Conservation (phyloP, 2,888 invertebrate species). For the Kuschelorhynchus macadamiae region DNA sequence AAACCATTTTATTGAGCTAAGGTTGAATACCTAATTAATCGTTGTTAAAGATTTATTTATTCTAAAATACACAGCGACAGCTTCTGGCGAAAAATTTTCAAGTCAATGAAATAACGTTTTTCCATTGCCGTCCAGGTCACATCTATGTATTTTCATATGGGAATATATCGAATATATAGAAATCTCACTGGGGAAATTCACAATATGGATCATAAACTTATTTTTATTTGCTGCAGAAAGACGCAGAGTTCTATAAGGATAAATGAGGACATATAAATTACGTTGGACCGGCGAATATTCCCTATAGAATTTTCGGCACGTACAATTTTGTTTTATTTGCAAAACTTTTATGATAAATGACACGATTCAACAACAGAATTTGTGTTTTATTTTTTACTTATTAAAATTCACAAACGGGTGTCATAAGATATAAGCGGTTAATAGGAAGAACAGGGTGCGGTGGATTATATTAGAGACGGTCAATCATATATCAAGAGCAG, state of each 20-base stretch:
- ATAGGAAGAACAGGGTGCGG: too few species aligned
- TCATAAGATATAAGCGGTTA: too few species aligned
- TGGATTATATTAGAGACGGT: too few species aligned
- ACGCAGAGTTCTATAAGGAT: background rate
- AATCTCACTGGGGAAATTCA: slow-evolving; percentile 30
- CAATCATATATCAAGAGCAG: too few species aligned
- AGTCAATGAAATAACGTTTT: slow-evolving; percentile 34
- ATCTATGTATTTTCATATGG: slow-evolving; percentile 35
- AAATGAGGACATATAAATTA: background rate
- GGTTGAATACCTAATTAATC: too few species aligned
- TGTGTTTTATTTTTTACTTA: too few species aligned
- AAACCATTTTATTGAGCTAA: too few species aligned
- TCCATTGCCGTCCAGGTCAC: slow-evolving; percentile 18
- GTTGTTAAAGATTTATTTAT: too few species aligned
- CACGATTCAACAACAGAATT: background rate
- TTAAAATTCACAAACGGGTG: too few species aligned
- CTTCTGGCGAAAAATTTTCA: background rate
- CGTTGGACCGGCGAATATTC: background rate
- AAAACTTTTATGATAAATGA: background rate
- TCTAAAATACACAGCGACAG: background rate
- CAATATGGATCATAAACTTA: slow-evolving; percentile 19
- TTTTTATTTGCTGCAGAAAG: slow-evolving; percentile 19
- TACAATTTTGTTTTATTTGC: background rate
- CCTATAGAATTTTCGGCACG: background rate
- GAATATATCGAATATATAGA: slow-evolving; percentile 35